Conservation (phyloP, 1,140 invertebrate species). For the Polyergus mexicanus region DNA sequence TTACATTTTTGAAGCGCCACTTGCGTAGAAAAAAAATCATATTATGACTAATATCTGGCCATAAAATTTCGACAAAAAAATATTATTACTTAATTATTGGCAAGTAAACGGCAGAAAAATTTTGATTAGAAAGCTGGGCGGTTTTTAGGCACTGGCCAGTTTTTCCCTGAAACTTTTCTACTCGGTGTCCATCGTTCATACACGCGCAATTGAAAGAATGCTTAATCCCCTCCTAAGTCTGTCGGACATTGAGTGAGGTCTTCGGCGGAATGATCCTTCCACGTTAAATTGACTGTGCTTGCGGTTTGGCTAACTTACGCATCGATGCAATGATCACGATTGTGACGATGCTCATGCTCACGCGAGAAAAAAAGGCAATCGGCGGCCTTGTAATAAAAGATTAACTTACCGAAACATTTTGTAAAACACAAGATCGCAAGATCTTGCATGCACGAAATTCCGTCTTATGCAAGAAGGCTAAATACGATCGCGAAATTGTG, state of each 20-base stretch:
- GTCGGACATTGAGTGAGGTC: background rate
- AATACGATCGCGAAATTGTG: slow-evolving; percentile 26
- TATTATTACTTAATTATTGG: too few species aligned
- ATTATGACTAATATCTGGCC: too few species aligned
- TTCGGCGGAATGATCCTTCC: background rate
- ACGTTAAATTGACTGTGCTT: slow-evolving; percentile 7
- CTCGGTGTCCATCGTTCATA: background rate
- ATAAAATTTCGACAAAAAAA: too few species aligned
- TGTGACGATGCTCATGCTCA: background rate
- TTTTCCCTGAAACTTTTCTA: slow-evolving; percentile 27
- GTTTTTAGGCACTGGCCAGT: too few species aligned
- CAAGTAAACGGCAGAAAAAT: too few species aligned
- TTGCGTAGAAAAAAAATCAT: too few species aligned
- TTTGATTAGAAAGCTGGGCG: too few species aligned
- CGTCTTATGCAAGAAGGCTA: slow-evolving; percentile 45
- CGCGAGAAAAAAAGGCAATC: slow-evolving; percentile 61
- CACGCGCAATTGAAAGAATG: background rate
- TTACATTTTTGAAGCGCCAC: too few species aligned
- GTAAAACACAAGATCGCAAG: slow-evolving; percentile 53
- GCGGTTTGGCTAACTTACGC: slow-evolving; percentile 37
- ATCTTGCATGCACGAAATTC: slow-evolving; percentile 47
- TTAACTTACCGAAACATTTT: slow-evolving; percentile 73
- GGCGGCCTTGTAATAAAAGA: slow-evolving; percentile 73
- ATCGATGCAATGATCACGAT: slow-evolving; percentile 40
- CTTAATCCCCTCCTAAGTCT: background rate